These are phyloP conservation scores for Delphinus delphis DNA, from an alignment of 2,113 vertebrate genomes.

Conservation along the genomic window DNA sequence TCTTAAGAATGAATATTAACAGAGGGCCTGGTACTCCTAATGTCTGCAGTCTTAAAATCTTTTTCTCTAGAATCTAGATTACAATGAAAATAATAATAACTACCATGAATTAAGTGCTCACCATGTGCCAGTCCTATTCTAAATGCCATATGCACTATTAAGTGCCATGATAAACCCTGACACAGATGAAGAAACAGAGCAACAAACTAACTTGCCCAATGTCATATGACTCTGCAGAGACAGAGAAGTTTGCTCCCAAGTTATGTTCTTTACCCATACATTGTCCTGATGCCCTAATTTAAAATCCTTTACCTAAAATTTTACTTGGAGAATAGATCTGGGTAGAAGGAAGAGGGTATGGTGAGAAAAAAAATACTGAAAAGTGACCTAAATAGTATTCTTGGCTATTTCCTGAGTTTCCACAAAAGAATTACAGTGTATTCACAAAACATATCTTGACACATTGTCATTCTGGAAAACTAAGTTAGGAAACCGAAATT, in stretches of 20 bases:
- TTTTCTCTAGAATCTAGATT: background rate
- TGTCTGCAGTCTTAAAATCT: background rate
- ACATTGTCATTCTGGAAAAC: background rate
- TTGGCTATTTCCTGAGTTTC: background rate
- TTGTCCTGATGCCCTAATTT: background rate
- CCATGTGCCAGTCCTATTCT: accelerated
- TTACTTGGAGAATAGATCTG: background rate
- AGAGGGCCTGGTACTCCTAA: background rate
- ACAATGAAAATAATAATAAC: background rate
- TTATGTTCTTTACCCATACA: background rate
- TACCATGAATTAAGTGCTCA: background rate
- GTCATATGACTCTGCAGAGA: background rate
- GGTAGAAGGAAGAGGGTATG: background rate
- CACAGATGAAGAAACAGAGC: background rate
- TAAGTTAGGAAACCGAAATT: slow-evolving; percentile 6
- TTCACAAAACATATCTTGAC: background rate
- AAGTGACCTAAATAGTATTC: background rate
- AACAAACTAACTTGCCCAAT: background rate
- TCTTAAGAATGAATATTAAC: background rate
- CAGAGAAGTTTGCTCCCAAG: background rate
- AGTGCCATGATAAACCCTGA: background rate
- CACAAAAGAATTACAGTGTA: background rate
- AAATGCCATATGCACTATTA: accelerated
- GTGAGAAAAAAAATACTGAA: background rate
- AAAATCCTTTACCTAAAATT: background rate